phyloP scores from a whole-genome alignment of 2,113 vertebrate genomes.

The Triplophysa tibetana region DNA sequence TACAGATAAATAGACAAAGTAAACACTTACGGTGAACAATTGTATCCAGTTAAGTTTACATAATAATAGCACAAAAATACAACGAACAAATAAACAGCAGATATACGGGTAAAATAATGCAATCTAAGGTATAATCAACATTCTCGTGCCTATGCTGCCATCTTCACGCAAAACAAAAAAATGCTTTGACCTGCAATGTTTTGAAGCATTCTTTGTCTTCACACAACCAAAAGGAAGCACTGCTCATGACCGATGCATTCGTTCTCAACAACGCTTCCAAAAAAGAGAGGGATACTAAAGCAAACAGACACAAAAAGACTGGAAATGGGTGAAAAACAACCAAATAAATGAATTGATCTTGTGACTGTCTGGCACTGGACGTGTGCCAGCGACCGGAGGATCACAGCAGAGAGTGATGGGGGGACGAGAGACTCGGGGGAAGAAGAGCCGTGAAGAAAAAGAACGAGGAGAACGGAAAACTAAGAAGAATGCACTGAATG shows the following conservation, averaged over 20 bases:
- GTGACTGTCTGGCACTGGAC: slow-evolving; percentile 53
- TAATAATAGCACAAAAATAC: no score
- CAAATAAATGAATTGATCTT: slow-evolving; percentile 53
- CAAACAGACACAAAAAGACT: not conserved
- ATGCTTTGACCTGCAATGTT: no score
- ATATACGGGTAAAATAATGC: no score
- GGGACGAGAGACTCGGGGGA: not conserved
- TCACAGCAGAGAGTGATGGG: slow-evolving; percentile 1
- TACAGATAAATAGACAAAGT: slow-evolving; percentile 23
- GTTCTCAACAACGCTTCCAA: slow-evolving; percentile 4
- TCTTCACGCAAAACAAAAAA: no score
- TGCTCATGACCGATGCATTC: not conserved
- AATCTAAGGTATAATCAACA: no score
- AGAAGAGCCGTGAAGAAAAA: not conserved
- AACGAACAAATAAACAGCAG: not conserved
- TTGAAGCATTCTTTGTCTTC: not conserved
- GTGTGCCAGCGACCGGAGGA: slow-evolving; percentile 47
- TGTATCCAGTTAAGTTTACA: not conserved
- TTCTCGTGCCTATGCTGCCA: no score
- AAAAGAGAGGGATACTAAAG: not conserved
- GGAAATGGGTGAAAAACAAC: slow-evolving; percentile 31
- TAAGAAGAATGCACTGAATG: slow-evolving; percentile 34
- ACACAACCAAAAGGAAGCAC: not conserved
- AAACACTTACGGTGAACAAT: not conserved
- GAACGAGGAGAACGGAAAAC: slow-evolving; percentile 13